A percentile compares a stretch with the other conserved stretches of the same genome.
These are phyloP conservation scores for Brachyopa scutellaris DNA, from an alignment of 2,888 invertebrate genomes.

Conservation along the genomic window DNA sequence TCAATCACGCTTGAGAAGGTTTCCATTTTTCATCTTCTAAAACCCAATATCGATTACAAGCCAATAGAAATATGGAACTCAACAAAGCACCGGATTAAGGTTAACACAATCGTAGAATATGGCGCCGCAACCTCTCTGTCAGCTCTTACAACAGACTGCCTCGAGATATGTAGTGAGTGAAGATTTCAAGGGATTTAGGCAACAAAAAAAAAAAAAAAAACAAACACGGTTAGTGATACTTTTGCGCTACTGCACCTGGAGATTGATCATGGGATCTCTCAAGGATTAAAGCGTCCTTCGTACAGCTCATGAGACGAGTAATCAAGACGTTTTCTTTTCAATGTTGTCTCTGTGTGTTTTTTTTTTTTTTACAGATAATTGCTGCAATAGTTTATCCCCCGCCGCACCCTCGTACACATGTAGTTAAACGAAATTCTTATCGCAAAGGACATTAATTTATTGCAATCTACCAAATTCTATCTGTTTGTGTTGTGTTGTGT, in stretches of 20 bases:
- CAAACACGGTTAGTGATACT: conserved; percentile 57
- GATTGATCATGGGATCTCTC: not conserved
- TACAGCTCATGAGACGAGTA: conserved; percentile 4
- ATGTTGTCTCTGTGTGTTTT: conserved; percentile 14
- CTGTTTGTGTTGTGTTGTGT: not conserved
- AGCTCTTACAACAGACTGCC: conserved; percentile 7
- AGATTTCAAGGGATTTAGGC: not conserved
- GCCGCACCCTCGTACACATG: conserved; percentile 10
- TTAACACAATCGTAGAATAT: conserved; percentile 59
- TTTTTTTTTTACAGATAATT: conserved; percentile 36
- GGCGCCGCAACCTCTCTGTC: conserved; percentile 52
- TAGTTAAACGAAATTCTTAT: conserved; percentile 54
- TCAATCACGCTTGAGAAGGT: conserved; percentile 35
- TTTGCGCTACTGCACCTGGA: conserved; percentile 61
- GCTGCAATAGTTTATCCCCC: conserved; percentile 22
- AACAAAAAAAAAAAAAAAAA: not conserved
- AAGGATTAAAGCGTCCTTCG: conserved; percentile 47
- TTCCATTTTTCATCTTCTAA: not conserved
- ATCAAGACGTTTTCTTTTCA: conserved; percentile 20
- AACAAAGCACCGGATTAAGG: conserved; percentile 67
- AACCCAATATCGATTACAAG: conserved; percentile 65
- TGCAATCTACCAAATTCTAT: conserved; percentile 27
- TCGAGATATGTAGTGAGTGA: not conserved
- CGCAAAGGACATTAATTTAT: conserved; percentile 66
- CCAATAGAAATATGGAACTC: conserved; percentile 47